These are phyloP conservation scores for Homarus americanus DNA, from an alignment of 1,140 invertebrate genomes.

Conservation along the genomic window DNA sequence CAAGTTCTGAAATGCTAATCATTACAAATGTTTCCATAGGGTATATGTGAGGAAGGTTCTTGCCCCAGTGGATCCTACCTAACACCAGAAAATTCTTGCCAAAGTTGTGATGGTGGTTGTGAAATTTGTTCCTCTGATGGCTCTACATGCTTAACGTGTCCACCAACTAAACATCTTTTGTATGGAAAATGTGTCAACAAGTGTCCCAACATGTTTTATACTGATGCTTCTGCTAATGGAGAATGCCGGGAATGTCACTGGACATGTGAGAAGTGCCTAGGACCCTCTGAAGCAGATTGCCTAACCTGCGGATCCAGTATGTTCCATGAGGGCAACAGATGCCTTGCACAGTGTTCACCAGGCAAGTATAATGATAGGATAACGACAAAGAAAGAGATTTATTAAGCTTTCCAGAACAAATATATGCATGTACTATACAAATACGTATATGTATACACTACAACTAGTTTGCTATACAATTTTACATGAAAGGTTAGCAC, in stretches of 20 bases:
- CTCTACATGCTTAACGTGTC: conserved; percentile 59
- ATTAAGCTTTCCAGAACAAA: too few relatives aligned
- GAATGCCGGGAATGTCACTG: conserved; percentile 72
- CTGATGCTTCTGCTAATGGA: conserved; percentile 45
- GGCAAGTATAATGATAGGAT: conserved; percentile 32
- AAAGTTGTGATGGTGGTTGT: conserved; percentile 56
- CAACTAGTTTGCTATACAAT: too few relatives aligned
- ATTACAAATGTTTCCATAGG: too few relatives aligned
- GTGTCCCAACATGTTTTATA: conserved; percentile 66
- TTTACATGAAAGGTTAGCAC: too few relatives aligned
- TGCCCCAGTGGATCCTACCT: conserved; percentile 59
- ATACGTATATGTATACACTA: too few relatives aligned
- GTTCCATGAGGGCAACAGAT: conserved; percentile 58
- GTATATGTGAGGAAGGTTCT: conserved; percentile 40
- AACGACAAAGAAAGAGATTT: neutral
- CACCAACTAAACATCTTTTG: conserved; percentile 39
- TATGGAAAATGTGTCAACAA: conserved; percentile 68
- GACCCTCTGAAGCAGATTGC: conserved; percentile 61
- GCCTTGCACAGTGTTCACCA: conserved; percentile 63
- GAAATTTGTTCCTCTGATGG: conserved; percentile 54
- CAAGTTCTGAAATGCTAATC: too few relatives aligned
- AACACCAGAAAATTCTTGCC: conserved; percentile 32
- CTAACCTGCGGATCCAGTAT: conserved; percentile 47
- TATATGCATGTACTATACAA: too few relatives aligned
- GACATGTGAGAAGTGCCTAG: conserved; percentile 68